These are phyloP conservation scores for Physella acuta DNA, from an alignment of 1,140 invertebrate species.

Conservation along the genomic window DNA sequence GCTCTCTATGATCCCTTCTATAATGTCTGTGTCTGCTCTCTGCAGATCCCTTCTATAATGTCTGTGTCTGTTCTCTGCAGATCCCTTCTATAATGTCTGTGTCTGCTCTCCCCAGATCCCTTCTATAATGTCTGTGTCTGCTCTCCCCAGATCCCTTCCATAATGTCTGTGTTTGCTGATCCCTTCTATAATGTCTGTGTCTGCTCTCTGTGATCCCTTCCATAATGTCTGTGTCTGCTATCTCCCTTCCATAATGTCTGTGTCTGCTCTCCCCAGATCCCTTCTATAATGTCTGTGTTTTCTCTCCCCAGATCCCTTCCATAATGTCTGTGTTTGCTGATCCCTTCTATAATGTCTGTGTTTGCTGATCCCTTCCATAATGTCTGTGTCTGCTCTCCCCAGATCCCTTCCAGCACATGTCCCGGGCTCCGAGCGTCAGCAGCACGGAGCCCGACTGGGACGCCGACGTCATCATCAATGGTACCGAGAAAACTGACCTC, in stretches of 20 bases:
- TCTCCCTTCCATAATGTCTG: background rate
- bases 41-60: too few species aligned
- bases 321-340: background rate
- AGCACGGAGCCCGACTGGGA: background rate
- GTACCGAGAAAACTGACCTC: background rate
- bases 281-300: background rate
- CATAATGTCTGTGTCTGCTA: too few species aligned
- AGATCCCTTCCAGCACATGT: background rate
- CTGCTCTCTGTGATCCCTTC: too few species aligned
- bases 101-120: too few species aligned
- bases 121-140: too few species aligned
- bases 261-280: background rate
- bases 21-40: too few species aligned
- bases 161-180: too few species aligned
- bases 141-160: too few species aligned
- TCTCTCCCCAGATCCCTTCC: background rate
- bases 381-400: background rate
- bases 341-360: background rate
- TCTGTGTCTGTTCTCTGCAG: too few species aligned
- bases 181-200: too few species aligned
- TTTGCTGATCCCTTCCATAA: background rate
- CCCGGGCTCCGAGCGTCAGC: background rate
- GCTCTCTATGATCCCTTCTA: too few species aligned
- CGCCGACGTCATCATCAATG: background rate
- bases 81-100: too few species aligned